phyloP scores from a whole-genome alignment of 2,888 invertebrate species.

The Digitonthophagus gazella region DNA sequence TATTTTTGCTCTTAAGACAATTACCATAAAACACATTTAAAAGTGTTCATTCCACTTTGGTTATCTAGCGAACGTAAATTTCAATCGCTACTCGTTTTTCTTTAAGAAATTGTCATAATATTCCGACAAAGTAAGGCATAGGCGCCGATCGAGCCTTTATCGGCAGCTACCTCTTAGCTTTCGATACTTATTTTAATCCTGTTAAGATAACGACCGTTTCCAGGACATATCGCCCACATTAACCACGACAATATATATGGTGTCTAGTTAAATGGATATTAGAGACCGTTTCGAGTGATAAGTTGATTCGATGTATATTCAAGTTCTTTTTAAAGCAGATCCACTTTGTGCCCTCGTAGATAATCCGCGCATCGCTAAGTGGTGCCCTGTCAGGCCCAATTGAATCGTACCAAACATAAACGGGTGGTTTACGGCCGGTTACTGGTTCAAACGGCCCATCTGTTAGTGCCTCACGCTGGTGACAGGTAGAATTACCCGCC shows the following conservation, averaged over 20 bases:
- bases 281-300: conserved; percentile 7
- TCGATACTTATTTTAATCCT: neutral
- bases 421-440: neutral
- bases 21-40: neutral
- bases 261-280: conserved; percentile 16
- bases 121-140: neutral
- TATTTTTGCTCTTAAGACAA: neutral
- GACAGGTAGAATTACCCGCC: neutral
- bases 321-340: neutral
- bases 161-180: neutral
- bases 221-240: conserved; percentile 8
- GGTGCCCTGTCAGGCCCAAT: neutral
- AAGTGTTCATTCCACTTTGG: neutral
- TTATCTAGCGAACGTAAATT: neutral
- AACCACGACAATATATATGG: conserved; percentile 10
- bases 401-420: neutral
- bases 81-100: neutral
- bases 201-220: neutral
- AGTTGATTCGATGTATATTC: neutral
- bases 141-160: neutral
- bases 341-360: neutral
- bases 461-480: neutral
- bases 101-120: neutral
- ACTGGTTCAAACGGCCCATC: neutral
- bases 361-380: neutral